Base-by-base conservation (phyloP, 2,888 invertebrate genomes). In the Apodemia hepburni region DNA sequence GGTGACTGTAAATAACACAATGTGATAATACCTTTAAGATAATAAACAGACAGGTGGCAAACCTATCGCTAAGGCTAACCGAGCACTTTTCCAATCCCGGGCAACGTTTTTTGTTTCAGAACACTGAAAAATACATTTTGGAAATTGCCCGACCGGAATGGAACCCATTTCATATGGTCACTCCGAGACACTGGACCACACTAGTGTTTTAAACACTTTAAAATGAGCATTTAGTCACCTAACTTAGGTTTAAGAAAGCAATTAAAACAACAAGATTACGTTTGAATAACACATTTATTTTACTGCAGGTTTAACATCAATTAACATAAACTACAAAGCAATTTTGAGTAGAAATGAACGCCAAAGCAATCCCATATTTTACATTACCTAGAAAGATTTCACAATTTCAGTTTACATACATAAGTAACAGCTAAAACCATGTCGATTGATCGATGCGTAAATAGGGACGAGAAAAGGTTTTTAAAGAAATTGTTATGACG, bases 221-320 rank as follows among this genome's bases (percentile, higher is more conserved):
- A 29, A 29, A 29, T 3, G 29, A 29, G 4, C 29, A 29, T 29
- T 29, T 29, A 4, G 29, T 29, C 2, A 29, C 29, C 5, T 29
- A 0, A 33, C 12, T 12, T 4, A 12, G 38, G 38, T 38, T 12
- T 38, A 12, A 38, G 8, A 38, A 38, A 0, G 38, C 42, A 42
- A 5, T 70, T 73, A 54, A 54, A 54, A 22, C 9, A 27, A 54
- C 15, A 22, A 22, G 9, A 51, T 27, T 54, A 27, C 22, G 27
- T 61, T 60, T 61, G 15, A 59, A 33, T 61, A 60, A 61, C 58
- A 57, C 59, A 63, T 62, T 62, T 58, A 62, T 62, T 58, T 62
- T 38, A 62, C 47, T 62, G 47, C 58, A 18, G 58, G 47, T 58
- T 62, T 47, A 57, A 62, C 58, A 62, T 62, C 58, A 47, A 62